Conservation (phyloP, 2,888 invertebrate genomes). For the Dinocampus coccinellae region DNA sequence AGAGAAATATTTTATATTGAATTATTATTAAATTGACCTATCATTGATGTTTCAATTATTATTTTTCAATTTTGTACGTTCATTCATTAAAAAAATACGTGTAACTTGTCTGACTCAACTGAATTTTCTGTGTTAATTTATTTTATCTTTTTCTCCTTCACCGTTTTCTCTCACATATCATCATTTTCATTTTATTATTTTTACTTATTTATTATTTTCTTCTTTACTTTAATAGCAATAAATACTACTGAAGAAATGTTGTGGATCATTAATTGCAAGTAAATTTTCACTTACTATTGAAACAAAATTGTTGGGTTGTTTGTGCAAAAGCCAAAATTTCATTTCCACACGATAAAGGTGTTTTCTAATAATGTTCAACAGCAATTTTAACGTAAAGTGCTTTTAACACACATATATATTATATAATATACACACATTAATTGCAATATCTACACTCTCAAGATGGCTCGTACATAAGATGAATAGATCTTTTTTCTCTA, state of each 20-base stretch:
- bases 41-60: no score
- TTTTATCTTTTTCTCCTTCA: neutral
- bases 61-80: no score
- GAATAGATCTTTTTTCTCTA: neutral
- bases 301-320: neutral
- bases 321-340: slow-evolving; percentile 34
- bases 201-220: neutral
- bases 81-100: neutral
- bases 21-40: no score
- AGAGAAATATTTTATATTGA: neutral
- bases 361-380: slow-evolving; percentile 38
- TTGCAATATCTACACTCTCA: slow-evolving; percentile 32
- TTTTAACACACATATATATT: slow-evolving; percentile 9
- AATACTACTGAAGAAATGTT: neutral
- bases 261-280: neutral
- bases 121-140: neutral
- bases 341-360: slow-evolving; percentile 31
- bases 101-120: neutral
- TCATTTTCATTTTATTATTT: no score
- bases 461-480: slow-evolving; percentile 28
- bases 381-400: slow-evolving; percentile 36
- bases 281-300: neutral
- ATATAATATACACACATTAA: slow-evolving; percentile 30
- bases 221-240: neutral
- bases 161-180: neutral